Percentiles rank a stretch among this genome's conserved stretches.
phyloP scores from a whole-genome alignment of 2,797 vertebrate species.

The Linurgus olivaceus region DNA sequence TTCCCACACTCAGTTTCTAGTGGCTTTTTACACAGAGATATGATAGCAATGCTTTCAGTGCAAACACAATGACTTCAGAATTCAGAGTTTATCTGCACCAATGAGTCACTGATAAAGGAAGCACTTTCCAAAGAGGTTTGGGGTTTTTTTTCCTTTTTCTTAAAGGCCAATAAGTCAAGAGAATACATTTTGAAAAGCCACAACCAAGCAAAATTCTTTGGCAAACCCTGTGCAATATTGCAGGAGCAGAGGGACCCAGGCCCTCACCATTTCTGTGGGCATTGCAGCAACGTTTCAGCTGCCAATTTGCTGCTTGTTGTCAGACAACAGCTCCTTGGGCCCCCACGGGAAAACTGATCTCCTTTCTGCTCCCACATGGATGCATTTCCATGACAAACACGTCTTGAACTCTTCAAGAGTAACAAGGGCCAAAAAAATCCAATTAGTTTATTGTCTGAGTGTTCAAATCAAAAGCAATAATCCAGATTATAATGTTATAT shows the following conservation, averaged over 20 bases:
- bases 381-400: background rate
- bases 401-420: background rate
- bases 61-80: background rate
- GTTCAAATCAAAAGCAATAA: background rate
- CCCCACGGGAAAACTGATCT: background rate
- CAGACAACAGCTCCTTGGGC: background rate
- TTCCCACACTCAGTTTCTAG: background rate
- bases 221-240: background rate
- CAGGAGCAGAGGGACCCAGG: background rate
- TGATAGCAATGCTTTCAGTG: background rate
- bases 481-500: background rate
- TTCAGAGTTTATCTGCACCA: background rate
- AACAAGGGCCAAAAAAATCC: background rate
- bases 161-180: background rate
- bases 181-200: background rate
- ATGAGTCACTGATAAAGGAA: background rate
- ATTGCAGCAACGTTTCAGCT: background rate
- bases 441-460: background rate
- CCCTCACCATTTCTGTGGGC: background rate
- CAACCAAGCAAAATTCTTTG: background rate
- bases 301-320: background rate
- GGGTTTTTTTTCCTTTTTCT: background rate
- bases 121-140: background rate
- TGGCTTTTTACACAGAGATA: background rate
- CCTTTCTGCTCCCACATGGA: background rate